Conservation (phyloP, 2,888 invertebrate species). For the Phyllotreta striolata region DNA sequence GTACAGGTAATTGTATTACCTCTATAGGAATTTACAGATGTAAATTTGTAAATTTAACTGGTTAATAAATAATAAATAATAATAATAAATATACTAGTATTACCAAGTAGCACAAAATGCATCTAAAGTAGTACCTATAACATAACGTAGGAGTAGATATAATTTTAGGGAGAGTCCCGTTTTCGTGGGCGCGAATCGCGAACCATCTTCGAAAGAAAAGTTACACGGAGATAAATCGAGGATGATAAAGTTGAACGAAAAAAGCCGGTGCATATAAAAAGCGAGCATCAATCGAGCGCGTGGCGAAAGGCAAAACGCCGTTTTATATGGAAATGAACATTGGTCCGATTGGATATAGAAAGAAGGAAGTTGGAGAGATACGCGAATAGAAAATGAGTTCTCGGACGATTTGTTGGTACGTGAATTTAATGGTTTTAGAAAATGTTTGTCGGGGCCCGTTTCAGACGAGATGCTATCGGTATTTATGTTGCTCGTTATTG, state of each 20-base stretch:
- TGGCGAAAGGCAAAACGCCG: constrained; percentile 25
- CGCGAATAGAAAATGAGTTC: constrained; percentile 36
- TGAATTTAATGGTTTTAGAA: constrained; percentile 38
- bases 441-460: constrained; percentile 36
- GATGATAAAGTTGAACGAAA: not conserved
- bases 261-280: constrained; percentile 21
- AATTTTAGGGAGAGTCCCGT: not conserved
- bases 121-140: no score
- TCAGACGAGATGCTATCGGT: constrained; percentile 35
- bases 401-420: constrained; percentile 34
- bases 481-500: constrained; percentile 36
- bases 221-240: not conserved
- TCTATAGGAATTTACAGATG: no score
- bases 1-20: no score
- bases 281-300: constrained; percentile 15
- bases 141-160: no score
- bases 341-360: constrained; percentile 17
- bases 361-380: constrained; percentile 22
- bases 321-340: constrained; percentile 12
- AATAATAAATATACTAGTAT: no score
- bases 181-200: not conserved
- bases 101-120: no score
- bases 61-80: no score
- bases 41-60: no score
- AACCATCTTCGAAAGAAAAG: not conserved